A percentile compares a stretch with the other conserved stretches of the same genome.
Conservation (phyloP, 2,888 invertebrate genomes). For the Netelia melanura region DNA sequence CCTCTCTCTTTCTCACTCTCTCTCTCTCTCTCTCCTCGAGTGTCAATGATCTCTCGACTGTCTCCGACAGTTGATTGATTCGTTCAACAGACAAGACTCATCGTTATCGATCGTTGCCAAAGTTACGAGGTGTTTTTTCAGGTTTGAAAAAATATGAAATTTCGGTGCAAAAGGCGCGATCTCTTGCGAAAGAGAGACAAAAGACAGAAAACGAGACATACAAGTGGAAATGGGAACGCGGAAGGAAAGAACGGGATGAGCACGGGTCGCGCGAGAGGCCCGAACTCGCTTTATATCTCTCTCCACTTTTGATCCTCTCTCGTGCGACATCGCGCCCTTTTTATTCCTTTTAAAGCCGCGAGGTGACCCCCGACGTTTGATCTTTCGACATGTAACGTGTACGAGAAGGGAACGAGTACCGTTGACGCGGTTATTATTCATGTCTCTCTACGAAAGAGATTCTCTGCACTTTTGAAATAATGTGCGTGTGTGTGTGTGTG, state of each 20-base stretch:
- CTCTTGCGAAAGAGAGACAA: neutral
- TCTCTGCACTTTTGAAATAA: conserved; percentile 20
- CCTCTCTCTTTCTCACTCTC: neutral
- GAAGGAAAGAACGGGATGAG: conserved; percentile 27
- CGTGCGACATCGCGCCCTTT: conserved; percentile 61
- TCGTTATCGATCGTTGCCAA: neutral
- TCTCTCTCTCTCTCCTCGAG: neutral
- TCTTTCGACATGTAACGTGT: conserved; percentile 15
- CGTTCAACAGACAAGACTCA: too few relatives aligned
- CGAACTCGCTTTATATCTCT: conserved; percentile 1
- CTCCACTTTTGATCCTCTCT: conserved; percentile 19
- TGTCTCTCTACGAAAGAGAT: conserved; percentile 37
- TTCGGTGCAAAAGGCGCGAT: neutral
- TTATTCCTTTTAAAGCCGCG: conserved; percentile 50
- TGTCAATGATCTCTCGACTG: conserved; percentile 52
- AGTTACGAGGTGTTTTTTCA: neutral
- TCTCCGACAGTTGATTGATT: too few relatives aligned
- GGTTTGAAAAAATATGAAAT: neutral
- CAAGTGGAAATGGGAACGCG: neutral
- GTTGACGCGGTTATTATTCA: conserved; percentile 49
- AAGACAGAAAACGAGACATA: neutral
- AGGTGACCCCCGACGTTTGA: conserved; percentile 68
- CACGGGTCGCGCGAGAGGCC: neutral
- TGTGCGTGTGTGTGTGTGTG: neutral
- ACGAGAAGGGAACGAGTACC: conserved; percentile 20